These are phyloP conservation scores for Dryobota labecula DNA, from an alignment of 2,888 invertebrate species.

Conservation along the genomic window DNA sequence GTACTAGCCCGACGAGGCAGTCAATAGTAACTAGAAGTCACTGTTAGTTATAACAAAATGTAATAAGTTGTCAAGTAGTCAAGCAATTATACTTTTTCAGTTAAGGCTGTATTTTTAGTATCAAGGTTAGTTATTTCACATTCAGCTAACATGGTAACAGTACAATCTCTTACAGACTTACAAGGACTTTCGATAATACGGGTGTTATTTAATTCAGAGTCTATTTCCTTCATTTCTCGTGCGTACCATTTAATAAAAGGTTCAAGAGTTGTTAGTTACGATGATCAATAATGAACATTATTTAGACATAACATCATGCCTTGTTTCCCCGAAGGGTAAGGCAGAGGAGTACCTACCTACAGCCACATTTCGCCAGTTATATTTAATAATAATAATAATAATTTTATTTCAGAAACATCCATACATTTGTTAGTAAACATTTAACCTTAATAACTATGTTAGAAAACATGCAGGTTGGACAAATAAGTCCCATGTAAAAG, in stretches of 20 bases:
- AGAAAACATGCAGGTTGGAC: no score
- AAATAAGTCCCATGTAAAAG: neutral
- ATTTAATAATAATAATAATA: no score
- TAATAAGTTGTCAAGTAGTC: neutral
- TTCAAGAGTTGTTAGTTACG: neutral
- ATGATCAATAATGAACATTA: neutral
- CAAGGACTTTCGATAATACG: slow-evolving; percentile 29
- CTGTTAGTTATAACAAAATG: neutral
- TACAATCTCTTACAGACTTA: slow-evolving; percentile 37
- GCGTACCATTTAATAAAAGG: neutral
- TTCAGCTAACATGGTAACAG: slow-evolving; percentile 13
- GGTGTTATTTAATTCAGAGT: neutral
- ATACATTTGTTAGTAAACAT: no score
- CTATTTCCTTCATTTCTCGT: neutral
- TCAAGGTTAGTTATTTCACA: slow-evolving; percentile 34
- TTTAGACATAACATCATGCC: neutral
- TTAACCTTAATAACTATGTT: no score
- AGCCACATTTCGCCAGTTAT: neutral
- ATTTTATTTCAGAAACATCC: no score
- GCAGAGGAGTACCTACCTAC: neutral
- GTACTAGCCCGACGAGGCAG: neutral
- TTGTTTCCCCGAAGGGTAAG: neutral
- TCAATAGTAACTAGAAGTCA: no score
- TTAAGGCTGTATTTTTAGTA: slow-evolving; percentile 30
- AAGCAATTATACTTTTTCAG: slow-evolving; percentile 19